Conservation (phyloP, 2,888 invertebrate species). For the Rutpela maculata region DNA sequence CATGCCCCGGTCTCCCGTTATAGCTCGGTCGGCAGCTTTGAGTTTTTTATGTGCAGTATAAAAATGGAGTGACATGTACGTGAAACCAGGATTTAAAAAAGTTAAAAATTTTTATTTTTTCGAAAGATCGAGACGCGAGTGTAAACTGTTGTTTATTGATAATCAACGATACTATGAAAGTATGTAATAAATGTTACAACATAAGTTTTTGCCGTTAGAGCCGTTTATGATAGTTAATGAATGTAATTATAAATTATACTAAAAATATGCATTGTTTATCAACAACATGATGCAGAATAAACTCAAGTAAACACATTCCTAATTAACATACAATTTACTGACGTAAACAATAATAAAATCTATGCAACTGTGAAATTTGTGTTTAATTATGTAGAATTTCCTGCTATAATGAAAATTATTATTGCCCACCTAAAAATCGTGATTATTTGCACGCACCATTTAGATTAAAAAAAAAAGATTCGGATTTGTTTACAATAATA, state of each 20-base stretch:
- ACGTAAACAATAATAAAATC: conserved; percentile 1
- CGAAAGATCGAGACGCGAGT: too few relatives aligned
- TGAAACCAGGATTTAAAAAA: too few relatives aligned
- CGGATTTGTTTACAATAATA: not conserved
- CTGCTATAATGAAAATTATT: not conserved
- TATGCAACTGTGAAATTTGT: conserved; percentile 2
- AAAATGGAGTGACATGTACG: too few relatives aligned
- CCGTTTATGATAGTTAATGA: not conserved
- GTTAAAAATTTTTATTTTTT: too few relatives aligned
- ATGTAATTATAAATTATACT: not conserved
- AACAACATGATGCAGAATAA: not conserved
- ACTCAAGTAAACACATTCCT: not conserved
- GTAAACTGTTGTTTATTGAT: too few relatives aligned
- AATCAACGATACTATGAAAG: too few relatives aligned
- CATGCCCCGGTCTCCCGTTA: too few relatives aligned
- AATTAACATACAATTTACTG: not conserved
- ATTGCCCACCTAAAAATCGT: not conserved
- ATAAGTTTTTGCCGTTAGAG: too few relatives aligned
- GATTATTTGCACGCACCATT: not conserved
- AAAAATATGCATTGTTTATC: not conserved
- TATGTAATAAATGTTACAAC: too few relatives aligned
- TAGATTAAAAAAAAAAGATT: not conserved
- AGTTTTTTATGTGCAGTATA: too few relatives aligned
- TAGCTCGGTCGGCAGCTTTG: too few relatives aligned
- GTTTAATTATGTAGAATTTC: not conserved